Evolutionary conservation across 2,888 invertebrate species (phyloP).

Genomic region (Priocnemis perturbator): DNA sequence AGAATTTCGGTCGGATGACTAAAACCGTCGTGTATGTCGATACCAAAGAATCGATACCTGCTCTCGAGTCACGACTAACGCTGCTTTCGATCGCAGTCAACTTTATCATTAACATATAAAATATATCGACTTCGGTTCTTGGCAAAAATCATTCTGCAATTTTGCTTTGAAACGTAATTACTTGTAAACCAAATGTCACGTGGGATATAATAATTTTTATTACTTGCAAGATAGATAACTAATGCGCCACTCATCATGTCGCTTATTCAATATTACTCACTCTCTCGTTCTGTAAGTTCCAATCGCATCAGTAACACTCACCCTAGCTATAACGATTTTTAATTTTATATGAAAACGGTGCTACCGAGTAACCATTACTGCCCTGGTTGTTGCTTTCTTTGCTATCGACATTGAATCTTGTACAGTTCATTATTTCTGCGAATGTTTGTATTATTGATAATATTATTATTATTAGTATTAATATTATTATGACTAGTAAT

Average conservation of each 20-base stretch:
- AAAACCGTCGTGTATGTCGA: constrained; percentile 27
- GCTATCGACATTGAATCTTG: constrained; percentile 31
- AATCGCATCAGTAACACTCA: too few relatives aligned
- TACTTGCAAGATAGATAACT: too few relatives aligned
- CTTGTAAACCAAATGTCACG: too few relatives aligned
- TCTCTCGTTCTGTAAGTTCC: too few relatives aligned
- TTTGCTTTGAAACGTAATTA: too few relatives aligned
- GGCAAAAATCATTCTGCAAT: background rate
- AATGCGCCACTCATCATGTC: too few relatives aligned
- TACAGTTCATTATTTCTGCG: constrained; percentile 46
- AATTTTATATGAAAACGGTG: too few relatives aligned
- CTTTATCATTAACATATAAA: background rate
- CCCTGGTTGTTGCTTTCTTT: constrained; percentile 24
- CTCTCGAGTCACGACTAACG: constrained; percentile 33
- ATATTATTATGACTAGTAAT: constrained; percentile 29
- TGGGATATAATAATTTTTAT: too few relatives aligned
- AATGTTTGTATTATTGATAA: constrained; percentile 33
- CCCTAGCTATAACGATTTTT: too few relatives aligned
- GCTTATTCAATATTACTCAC: too few relatives aligned
- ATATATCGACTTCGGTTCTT: constrained; percentile 3
- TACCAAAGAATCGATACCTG: constrained; percentile 55
- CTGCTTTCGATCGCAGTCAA: background rate
- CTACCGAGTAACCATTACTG: constrained; percentile 6
- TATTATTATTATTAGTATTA: constrained; percentile 22
- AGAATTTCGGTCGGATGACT: background rate